phyloP scores from a whole-genome alignment of 2,113 vertebrate genomes.

The Isurus oxyrinchus region DNA sequence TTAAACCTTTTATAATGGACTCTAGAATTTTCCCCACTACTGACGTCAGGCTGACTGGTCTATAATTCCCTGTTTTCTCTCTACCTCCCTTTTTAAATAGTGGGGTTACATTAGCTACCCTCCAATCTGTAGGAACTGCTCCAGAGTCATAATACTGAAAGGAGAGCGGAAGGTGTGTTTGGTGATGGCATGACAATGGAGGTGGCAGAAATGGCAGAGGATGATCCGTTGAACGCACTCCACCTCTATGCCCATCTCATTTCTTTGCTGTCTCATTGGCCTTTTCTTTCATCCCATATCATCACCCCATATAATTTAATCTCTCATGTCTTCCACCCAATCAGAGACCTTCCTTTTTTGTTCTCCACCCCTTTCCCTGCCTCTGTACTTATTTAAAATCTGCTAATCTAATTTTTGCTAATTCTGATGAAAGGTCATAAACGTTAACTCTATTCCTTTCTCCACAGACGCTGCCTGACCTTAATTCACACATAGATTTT shows the following conservation, averaged over 20 bases:
- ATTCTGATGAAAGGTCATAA: background rate
- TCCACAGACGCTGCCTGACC: background rate
- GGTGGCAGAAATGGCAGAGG: background rate
- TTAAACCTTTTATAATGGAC: too few species aligned
- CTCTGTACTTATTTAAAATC: background rate
- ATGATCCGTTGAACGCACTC: background rate
- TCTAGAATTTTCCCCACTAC: too few species aligned
- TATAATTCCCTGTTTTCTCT: too few species aligned
- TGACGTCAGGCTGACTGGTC: too few species aligned
- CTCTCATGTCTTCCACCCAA: background rate
- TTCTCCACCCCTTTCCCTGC: background rate
- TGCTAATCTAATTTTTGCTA: background rate
- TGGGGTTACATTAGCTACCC: too few species aligned
- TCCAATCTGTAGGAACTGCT: too few species aligned
- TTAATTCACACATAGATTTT: background rate
- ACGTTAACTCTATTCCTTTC: background rate
- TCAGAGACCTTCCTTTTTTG: background rate
- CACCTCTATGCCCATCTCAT: background rate
- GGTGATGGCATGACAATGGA: background rate
- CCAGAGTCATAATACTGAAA: background rate
- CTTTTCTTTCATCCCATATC: background rate
- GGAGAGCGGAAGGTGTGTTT: background rate
- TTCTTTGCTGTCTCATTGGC: background rate
- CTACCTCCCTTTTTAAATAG: too few species aligned
- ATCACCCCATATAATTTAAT: background rate